These are phyloP conservation scores for Palythoa grandis DNA, from an alignment of 92 coral and sea anemone genomes.

Conservation along the genomic window DNA sequence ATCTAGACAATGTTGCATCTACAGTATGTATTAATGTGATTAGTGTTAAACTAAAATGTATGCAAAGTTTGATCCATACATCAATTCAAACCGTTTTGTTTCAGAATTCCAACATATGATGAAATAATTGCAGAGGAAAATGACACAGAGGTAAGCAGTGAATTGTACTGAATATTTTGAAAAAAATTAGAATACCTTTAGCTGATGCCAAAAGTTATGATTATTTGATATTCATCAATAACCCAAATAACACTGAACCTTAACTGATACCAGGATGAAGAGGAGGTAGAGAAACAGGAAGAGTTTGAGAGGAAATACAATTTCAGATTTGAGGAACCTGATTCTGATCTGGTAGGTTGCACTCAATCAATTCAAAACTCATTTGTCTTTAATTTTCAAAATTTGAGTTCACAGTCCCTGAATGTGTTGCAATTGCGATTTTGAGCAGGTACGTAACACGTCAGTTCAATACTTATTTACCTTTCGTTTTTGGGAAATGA, in stretches of 20 bases:
- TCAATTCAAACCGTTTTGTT: neutral
- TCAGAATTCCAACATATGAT: constrained; percentile 90
- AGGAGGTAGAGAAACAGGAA: constrained; percentile 89
- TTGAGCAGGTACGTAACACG: too few relatives aligned
- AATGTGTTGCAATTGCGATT: too few relatives aligned
- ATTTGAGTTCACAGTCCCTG: too few relatives aligned
- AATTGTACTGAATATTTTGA: neutral
- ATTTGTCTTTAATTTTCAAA: neutral
- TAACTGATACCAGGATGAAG: constrained; percentile 69
- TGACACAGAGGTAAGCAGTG: constrained; percentile 62
- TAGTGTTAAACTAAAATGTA: too few relatives aligned
- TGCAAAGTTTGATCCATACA: neutral
- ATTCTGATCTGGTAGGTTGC: constrained; percentile 82
- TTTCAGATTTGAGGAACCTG: constrained; percentile 96
- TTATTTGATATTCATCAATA: neutral
- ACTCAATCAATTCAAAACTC: neutral
- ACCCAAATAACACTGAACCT: neutral
- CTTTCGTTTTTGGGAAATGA: too few relatives aligned
- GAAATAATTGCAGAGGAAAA: constrained; percentile 84
- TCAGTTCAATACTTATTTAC: too few relatives aligned
- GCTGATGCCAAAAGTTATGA: neutral
- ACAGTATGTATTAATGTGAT: neutral
- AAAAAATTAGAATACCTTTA: neutral
- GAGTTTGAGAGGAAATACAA: constrained; percentile 92
- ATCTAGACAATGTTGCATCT: neutral